phyloP scores from a whole-genome alignment of 1,140 invertebrate genomes.

The Laupala kohalensis region DNA sequence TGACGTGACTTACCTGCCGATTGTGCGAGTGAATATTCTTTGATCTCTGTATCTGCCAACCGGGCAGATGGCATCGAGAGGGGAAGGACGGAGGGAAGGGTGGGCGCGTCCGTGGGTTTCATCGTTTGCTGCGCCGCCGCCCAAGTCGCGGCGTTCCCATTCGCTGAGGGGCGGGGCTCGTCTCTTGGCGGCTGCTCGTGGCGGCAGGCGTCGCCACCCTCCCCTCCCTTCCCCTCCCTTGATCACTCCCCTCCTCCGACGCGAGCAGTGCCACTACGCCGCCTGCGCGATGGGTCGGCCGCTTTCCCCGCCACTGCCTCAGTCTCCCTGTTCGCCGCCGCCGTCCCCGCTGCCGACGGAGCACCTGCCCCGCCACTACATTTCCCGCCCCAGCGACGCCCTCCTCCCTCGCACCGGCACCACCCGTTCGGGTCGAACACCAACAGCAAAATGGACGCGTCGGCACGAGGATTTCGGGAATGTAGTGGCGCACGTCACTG shows the following conservation, averaged over 20 bases:
- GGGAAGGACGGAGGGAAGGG: neutral
- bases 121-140: neutral
- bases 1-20: neutral
- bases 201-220: neutral
- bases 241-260: too few species aligned
- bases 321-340: too few species aligned
- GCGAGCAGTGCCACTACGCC: too few species aligned
- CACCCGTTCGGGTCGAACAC: neutral
- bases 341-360: neutral
- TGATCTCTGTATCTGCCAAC: too few species aligned
- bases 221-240: too few species aligned
- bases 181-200: neutral
- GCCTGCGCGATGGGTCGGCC: too few species aligned
- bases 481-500: neutral
- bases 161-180: neutral
- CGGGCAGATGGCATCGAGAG: neutral
- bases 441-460: neutral
- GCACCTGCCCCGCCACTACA: too few species aligned
- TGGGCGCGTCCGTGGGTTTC: neutral
- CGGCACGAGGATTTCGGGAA: neutral
- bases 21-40: neutral
- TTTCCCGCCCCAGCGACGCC: neutral
- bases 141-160: neutral
- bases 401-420: too few species aligned
- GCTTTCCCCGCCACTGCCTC: too few species aligned